phyloP scores from a whole-genome alignment of 2,113 vertebrate species.

The Trichechus manatus region DNA sequence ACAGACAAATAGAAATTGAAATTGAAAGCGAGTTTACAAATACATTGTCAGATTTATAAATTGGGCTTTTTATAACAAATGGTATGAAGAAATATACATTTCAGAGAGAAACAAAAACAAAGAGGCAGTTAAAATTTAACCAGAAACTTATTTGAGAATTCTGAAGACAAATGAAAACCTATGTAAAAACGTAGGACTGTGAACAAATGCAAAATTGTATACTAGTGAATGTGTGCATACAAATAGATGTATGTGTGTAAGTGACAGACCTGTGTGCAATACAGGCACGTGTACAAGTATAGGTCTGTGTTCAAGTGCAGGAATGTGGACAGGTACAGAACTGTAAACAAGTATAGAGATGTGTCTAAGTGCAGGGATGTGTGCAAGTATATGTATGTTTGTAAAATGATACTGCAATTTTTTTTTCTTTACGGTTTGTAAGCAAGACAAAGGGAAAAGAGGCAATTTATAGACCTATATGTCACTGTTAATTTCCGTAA shows the following conservation, averaged over 20 bases:
- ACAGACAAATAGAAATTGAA: background rate
- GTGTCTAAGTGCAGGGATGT: background rate
- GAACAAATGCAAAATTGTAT: background rate
- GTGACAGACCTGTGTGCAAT: background rate
- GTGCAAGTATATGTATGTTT: background rate
- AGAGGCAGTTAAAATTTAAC: background rate
- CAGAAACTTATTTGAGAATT: background rate
- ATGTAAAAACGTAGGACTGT: background rate
- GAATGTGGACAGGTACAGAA: background rate
- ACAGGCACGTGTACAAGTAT: background rate
- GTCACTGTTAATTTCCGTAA: background rate
- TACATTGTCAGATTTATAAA: background rate
- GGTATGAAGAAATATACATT: background rate
- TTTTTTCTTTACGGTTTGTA: background rate
- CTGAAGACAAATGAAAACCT: background rate
- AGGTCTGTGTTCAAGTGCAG: background rate
- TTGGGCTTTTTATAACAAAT: background rate
- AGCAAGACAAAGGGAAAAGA: background rate
- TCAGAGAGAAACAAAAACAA: background rate
- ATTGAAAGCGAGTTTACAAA: background rate
- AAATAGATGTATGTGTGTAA: background rate
- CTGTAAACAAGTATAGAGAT: background rate
- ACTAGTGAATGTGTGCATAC: background rate
- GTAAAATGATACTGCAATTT: background rate
- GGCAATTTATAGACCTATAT: background rate